Base-by-base conservation (phyloP, 2,888 invertebrate species). In the Barypeithes pellucidus region DNA sequence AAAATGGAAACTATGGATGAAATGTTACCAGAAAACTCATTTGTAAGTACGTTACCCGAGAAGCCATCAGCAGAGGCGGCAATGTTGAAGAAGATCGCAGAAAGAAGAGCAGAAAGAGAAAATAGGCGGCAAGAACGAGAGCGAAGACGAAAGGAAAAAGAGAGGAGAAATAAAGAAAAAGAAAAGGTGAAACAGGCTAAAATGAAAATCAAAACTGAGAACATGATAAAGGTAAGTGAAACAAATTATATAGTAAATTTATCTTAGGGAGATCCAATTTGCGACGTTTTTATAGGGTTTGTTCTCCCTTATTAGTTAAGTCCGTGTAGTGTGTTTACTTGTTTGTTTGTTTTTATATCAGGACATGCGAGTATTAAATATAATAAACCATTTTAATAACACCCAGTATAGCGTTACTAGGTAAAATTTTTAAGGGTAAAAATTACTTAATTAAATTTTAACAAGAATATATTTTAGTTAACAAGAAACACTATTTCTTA, bases 151-250 rank as follows among this genome's bases (percentile, higher is more conserved):
- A 83, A 82, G 67, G 86, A 86, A 45, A 86, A 86, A 73, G 86
- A 86, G 67, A 80, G 76, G 75, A 83, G 84, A 68, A 77, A 82
- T 33, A 82, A 82, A 67, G 86, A 86, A 67, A 82, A 82, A 75
- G 86, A 86, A 61, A 86, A 84, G 72, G 77, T 80, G 61, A 81
- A 81, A 75, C 85, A 84, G 71, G 71, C 85, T 24, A 85, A 83
- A 74, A 66, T 85, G 69, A 86, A 85, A 75, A 72, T 82, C 33
- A 84, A 83, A 72, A 85, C 86, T 2, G 87, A 87, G 77, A 83
- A 84, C 72, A 84, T 86, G 82, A 86, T 87, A 41, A 86, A 86
- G 85, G 87, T 86, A 77, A 70, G 72, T 52, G n/a, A 9, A 20
- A 36, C n/a, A 2, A 29, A 29, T 2, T 7, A 29, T 29, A 29